A percentile compares a stretch with the other conserved stretches of the same genome.
Evolutionary conservation across 2,113 vertebrate species (phyloP).

Genomic region (Siniperca knerii): DNA sequence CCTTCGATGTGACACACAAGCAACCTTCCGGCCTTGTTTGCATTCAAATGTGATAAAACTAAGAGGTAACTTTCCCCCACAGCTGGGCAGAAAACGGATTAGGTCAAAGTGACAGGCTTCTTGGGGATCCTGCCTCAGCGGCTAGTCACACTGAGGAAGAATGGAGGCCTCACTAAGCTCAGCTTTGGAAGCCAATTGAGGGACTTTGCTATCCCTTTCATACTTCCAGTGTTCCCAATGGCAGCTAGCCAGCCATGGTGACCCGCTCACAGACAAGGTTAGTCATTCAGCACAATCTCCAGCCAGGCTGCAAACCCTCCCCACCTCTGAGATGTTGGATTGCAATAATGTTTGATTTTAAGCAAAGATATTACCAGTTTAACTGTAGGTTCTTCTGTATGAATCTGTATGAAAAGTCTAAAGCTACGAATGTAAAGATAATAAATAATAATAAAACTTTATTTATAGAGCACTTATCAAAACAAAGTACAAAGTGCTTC

Average conservation of each 20-base stretch:
- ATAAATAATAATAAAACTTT: no score
- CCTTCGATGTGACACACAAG: conserved; percentile 85
- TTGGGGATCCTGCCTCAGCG: conserved; percentile 58
- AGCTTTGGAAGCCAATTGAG: conserved; percentile 78
- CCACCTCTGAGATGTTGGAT: conserved; percentile 1
- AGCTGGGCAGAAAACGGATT: conserved; percentile 93
- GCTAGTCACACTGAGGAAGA: conserved; percentile 81
- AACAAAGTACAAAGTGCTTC: no score
- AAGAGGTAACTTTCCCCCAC: conserved; percentile 89
- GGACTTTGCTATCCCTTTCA: conserved; percentile 80
- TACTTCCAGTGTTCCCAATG: conserved; percentile 73
- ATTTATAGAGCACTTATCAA: no score
- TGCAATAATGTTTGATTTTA: background rate
- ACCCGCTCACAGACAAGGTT: conserved; percentile 71
- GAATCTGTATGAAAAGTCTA: background rate
- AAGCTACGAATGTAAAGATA: background rate
- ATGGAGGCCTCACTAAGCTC: conserved; percentile 81
- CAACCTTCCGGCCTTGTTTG: conserved; percentile 90
- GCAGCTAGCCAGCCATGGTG: conserved; percentile 78
- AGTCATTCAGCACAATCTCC: conserved; percentile 49
- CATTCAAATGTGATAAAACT: conserved; percentile 95
- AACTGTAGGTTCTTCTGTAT: background rate
- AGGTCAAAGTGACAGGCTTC: conserved; percentile 88
- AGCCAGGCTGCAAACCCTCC: conserved; percentile 46
- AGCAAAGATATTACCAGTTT: background rate